Base-by-base conservation (phyloP, 2,888 invertebrate species). In the Piscicola geometra region DNA sequence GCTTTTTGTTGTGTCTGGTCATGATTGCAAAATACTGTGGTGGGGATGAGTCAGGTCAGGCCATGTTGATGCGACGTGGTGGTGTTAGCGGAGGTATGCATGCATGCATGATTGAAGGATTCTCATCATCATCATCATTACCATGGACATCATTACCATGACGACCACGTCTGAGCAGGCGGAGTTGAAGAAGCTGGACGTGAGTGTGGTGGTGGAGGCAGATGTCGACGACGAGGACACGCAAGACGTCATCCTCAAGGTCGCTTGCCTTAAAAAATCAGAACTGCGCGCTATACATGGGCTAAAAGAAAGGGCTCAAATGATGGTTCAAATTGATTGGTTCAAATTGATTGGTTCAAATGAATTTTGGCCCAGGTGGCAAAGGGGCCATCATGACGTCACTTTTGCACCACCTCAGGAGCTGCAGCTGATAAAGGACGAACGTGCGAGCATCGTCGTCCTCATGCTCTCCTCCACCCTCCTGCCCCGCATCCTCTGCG, bases 151-250 rank as follows among this genome's bases (percentile, higher is more conserved):
- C n/a, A n/a, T n/a, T n/a, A n/a, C n/a, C n/a, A n/a, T n/a, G n/a
- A n/a, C n/a, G n/a, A n/a, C n/a, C n/a, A n/a, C n/a, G n/a, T n/a
- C n/a, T n/a, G n/a, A n/a, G n/a, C 60, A 56, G 60, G 3, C 5
- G 21, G 60, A 56, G 25, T 25, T 56, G 60, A 56, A 25, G 25
- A 56, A 5, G 60, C 3, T n/a, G 12, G 5, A 56, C 3, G 3
- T 56, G 25, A 56, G n/a, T 3, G 60, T 56, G 60, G 60, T 56
- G 60, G 25, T 56, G 25, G 60, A 56, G 60, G 60, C 60, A 56
- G 60, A 56, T 25, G 25, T 56, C 25, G 60, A 56, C n/a, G n/a
- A 18, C n/a, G 60, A 56, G 3, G 60, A 56, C 60, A 3, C 21
- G 12, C n/a, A 56, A 25, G 60, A 56, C 21, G n/a, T 56, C 25